A percentile compares a stretch with the other conserved stretches of the same genome.
phyloP scores from a whole-genome alignment of 2,113 vertebrate species.

The Uropsilus gracilis region DNA sequence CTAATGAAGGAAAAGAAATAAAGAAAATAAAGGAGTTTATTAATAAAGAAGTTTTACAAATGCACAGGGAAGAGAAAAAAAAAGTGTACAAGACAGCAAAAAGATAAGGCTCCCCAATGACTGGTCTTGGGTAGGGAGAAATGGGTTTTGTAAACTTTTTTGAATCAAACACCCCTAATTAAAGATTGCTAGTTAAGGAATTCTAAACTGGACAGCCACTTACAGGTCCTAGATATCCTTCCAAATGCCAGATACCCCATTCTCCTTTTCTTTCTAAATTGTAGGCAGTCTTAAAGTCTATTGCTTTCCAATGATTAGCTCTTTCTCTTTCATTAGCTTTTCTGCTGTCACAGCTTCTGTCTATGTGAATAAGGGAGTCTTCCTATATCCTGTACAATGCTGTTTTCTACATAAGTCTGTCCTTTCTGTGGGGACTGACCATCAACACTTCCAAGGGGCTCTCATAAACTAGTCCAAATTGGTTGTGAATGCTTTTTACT shows the following conservation, averaged over 20 bases:
- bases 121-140: background rate
- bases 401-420: background rate
- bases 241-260: background rate
- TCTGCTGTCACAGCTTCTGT: background rate
- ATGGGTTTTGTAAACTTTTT: background rate
- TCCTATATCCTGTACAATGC: background rate
- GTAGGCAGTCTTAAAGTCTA: background rate
- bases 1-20: background rate
- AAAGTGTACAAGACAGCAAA: background rate
- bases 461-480: background rate
- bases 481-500: background rate
- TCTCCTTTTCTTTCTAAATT: background rate
- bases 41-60: too few relatives aligned
- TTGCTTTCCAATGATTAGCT: background rate
- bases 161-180: background rate
- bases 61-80: background rate
- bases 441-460: background rate
- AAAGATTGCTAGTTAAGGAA: too few relatives aligned
- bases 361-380: background rate
- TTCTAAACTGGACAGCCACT: background rate
- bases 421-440: background rate
- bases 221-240: background rate
- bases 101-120: background rate
- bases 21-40: background rate
- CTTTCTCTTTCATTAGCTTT: background rate